phyloP scores from a whole-genome alignment of 2,888 invertebrate genomes.

The Eucera pruinosa region DNA sequence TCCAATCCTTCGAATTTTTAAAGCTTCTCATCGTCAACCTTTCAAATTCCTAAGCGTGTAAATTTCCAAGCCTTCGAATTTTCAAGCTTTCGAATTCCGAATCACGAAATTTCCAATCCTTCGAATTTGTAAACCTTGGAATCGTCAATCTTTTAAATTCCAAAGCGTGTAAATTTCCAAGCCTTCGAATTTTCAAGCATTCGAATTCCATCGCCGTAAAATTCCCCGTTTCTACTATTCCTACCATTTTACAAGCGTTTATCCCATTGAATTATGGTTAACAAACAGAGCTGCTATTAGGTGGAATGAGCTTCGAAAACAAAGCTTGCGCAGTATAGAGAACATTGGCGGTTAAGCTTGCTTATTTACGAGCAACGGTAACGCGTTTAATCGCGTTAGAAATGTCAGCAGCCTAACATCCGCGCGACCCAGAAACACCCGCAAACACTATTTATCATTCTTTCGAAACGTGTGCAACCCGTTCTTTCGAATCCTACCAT shows the following conservation, averaged over 20 bases:
- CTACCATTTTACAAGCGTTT: neutral
- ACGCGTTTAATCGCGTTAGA: conserved; percentile 53
- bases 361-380: conserved; percentile 33
- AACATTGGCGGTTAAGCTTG: conserved; percentile 15
- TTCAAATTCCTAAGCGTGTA: no score
- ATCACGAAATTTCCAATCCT: no score
- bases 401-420: conserved; percentile 40
- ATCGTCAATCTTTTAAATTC: no score
- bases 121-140: no score
- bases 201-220: no score
- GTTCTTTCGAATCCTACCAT: no score
- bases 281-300: neutral
- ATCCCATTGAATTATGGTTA: neutral
- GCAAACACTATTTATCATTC: conserved; percentile 48
- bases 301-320: neutral
- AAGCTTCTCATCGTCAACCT: no score
- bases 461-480: neutral
- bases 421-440: conserved; percentile 46
- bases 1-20: no score
- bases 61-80: no score
- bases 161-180: no score
- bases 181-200: no score
- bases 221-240: neutral
- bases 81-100: no score
- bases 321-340: conserved; percentile 1